A percentile compares a stretch with the other conserved stretches of the same genome.
Evolutionary conservation across 2,113 vertebrate genomes (phyloP).

Genomic region (Coracopsis vasa): DNA sequence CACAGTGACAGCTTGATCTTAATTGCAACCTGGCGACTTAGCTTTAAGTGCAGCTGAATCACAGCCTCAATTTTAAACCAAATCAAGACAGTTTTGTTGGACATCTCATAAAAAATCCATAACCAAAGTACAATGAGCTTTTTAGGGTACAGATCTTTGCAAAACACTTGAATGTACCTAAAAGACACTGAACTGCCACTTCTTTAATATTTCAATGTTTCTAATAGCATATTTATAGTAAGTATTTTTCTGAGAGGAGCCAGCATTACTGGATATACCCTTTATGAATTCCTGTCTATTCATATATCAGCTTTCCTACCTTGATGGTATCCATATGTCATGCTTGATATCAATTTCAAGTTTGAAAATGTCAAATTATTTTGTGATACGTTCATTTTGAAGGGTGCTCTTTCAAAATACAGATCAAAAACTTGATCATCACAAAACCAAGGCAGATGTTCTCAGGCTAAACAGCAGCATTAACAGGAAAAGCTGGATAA

Average conservation of each 20-base stretch:
- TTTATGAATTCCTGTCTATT: not conserved
- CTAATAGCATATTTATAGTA: not conserved
- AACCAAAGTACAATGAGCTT: not conserved
- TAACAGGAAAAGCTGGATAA: not conserved
- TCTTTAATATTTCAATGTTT: not conserved
- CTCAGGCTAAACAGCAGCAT: not conserved
- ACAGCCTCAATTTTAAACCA: not conserved
- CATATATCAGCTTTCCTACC: not conserved
- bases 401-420: not conserved
- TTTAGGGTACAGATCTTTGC: not conserved
- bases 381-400: not conserved
- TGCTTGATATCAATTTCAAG: not conserved
- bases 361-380: slow-evolving; percentile 21
- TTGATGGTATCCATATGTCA: not conserved
- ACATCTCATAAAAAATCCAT: not conserved
- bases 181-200: not conserved
- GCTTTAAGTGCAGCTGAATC: not conserved
- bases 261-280: not conserved
- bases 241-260: not conserved
- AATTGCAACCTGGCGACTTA: not conserved
- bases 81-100: not conserved
- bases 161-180: not conserved
- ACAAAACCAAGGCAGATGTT: not conserved
- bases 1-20: not conserved
- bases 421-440: not conserved